Conservation (phyloP, 37 sponge, comb jelly and placozoan genomes). For the Corticium candelabrum region DNA sequence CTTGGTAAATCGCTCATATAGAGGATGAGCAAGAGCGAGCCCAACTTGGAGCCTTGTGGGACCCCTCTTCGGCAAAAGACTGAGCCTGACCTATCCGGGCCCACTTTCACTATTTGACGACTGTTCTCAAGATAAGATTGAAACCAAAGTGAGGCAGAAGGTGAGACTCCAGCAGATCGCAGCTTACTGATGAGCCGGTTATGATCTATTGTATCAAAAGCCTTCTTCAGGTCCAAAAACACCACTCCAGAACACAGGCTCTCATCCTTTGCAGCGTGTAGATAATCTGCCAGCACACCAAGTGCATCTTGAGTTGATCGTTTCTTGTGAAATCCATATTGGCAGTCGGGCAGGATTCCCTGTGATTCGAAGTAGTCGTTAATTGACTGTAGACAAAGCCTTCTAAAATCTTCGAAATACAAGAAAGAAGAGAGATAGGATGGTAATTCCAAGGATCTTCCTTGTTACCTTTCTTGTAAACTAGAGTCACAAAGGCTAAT, state of each 20-base stretch:
- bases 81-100: background rate
- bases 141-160: background rate
- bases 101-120: slow-evolving; percentile 7
- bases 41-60: slow-evolving; percentile 14
- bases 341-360: background rate
- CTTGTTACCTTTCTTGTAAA: background rate
- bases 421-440: background rate
- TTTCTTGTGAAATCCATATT: slow-evolving; percentile 7
- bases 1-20: background rate
- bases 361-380: background rate
- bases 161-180: background rate
- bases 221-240: background rate
- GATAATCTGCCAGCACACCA: background rate
- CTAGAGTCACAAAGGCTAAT: background rate
- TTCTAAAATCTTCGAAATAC: background rate
- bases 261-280: background rate
- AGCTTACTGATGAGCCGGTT: slow-evolving; percentile 5
- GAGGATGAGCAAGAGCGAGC: slow-evolving; percentile 2
- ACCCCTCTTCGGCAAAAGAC: background rate
- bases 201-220: slow-evolving; percentile 15
- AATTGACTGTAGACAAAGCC: too few species aligned
- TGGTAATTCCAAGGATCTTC: slow-evolving; percentile 1
- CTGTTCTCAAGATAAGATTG: background rate
- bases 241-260: slow-evolving; percentile 2
- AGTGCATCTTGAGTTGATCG: slow-evolving; percentile 11